A percentile compares a stretch with the other conserved stretches of the same genome.
Conservation (phyloP, 2,797 vertebrate genomes). For the Moxostoma hubbsi region DNA sequence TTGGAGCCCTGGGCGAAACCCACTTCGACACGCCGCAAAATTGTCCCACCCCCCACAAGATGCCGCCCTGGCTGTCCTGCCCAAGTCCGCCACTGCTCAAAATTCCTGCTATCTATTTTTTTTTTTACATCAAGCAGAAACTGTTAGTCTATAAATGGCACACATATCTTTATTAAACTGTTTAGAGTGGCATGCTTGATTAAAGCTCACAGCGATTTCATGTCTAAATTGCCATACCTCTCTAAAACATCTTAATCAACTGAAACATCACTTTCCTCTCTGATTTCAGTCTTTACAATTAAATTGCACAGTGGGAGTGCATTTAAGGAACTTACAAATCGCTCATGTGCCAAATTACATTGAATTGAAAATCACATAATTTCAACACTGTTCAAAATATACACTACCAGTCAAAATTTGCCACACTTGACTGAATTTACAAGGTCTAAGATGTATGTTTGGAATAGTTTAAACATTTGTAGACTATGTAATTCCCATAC, state of each 20-base stretch:
- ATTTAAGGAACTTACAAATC: neutral
- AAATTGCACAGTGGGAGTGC: neutral
- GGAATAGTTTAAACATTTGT: too few relatives aligned
- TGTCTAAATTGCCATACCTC: constrained; percentile 34
- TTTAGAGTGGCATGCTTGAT: constrained; percentile 35
- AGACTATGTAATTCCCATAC: too few relatives aligned
- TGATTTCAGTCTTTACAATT: neutral
- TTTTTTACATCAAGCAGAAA: neutral
- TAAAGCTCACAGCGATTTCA: constrained; percentile 40
- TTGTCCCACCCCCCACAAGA: too few relatives aligned
- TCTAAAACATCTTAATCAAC: constrained; percentile 22
- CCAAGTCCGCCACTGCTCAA: neutral
- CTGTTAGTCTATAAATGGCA: constrained; percentile 40
- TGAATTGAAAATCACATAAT: neutral
- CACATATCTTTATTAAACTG: constrained; percentile 3
- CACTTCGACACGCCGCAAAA: too few relatives aligned
- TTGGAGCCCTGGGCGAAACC: too few relatives aligned
- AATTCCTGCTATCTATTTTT: neutral
- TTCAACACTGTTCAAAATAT: neutral
- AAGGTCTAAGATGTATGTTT: too few relatives aligned
- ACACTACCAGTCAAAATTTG: too few relatives aligned
- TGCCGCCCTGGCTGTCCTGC: too few relatives aligned
- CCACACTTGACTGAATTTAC: too few relatives aligned
- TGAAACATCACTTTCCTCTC: neutral
- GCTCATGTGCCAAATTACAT: neutral